These are phyloP conservation scores for Drosophila pachea DNA, from an alignment of 1,140 invertebrate genomes.

Conservation along the genomic window DNA sequence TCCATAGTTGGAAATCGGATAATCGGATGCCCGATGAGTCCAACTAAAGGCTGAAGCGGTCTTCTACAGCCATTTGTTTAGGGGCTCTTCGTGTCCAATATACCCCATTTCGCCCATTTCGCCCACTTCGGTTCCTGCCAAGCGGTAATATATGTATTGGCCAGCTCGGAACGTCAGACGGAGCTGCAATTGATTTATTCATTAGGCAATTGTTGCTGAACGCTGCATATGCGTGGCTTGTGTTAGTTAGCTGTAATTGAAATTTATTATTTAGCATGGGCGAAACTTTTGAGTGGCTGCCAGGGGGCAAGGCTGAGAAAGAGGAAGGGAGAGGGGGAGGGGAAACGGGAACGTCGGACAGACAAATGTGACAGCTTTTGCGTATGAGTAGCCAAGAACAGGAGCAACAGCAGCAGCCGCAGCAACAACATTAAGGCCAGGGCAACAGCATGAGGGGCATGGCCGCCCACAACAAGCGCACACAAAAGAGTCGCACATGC, in stretches of 20 bases:
- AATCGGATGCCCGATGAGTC: too few relatives aligned
- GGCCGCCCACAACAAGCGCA: constrained; percentile 13
- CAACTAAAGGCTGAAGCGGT: too few relatives aligned
- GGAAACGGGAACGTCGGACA: constrained; percentile 5
- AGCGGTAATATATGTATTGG: constrained; percentile 23
- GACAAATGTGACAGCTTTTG: constrained; percentile 28
- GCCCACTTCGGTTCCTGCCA: not conserved
- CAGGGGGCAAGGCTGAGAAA: constrained; percentile 26
- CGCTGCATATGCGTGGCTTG: constrained; percentile 24
- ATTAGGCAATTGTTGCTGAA: constrained; percentile 33
- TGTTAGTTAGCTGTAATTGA: constrained; percentile 55
- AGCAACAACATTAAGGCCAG: not conserved
- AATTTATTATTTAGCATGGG: constrained; percentile 64
- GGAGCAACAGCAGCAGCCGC: constrained; percentile 2
- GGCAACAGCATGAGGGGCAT: constrained; percentile 6
- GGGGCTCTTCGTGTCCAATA: too few relatives aligned
- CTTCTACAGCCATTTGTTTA: too few relatives aligned
- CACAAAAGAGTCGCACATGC: constrained; percentile 48
- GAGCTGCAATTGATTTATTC: constrained; percentile 53
- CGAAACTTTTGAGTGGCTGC: constrained; percentile 48
- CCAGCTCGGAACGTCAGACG: too few relatives aligned
- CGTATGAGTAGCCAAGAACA: constrained; percentile 4
- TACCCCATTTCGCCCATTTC: not conserved
- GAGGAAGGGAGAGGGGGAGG: constrained; percentile 6
- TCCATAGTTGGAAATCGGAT: too few relatives aligned